Conservation (phyloP, 2,113 vertebrate genomes). For the Sprattus sprattus region DNA sequence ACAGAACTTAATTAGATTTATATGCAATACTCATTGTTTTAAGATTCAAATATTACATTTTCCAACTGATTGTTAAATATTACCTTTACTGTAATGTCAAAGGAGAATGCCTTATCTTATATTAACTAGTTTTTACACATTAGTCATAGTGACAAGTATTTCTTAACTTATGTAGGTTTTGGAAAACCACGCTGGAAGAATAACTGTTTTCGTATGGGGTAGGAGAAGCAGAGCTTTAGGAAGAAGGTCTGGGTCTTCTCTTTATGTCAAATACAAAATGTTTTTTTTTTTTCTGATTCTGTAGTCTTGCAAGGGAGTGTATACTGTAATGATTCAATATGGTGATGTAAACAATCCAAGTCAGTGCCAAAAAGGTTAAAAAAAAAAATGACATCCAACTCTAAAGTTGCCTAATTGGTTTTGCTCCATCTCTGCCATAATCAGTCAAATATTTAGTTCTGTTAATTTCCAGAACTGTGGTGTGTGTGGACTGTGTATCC, state of each 20-base stretch:
- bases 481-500: neutral
- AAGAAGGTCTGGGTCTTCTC: neutral
- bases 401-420: slow-evolving; percentile 13
- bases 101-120: slow-evolving; percentile 70
- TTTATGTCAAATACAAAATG: neutral
- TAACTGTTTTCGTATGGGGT: slow-evolving; percentile 9
- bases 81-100: slow-evolving; percentile 59
- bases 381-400: neutral
- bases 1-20: slow-evolving; percentile 58
- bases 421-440: slow-evolving; percentile 23
- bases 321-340: neutral
- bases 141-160: slow-evolving; percentile 57
- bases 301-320: neutral
- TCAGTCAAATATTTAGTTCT: slow-evolving; percentile 31
- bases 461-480: slow-evolving; percentile 14
- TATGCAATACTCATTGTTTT: slow-evolving; percentile 61
- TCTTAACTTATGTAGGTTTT: slow-evolving; percentile 35
- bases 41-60: slow-evolving; percentile 63
- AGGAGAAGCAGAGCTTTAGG: neutral
- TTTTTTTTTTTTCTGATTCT: neutral
- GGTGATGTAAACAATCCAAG: neutral
- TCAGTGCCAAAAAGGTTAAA: slow-evolving; percentile 10
- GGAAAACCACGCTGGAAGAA: neutral
- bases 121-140: slow-evolving; percentile 63
- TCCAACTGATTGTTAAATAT: slow-evolving; percentile 55